Evolutionary conservation across 2,113 vertebrate genomes (phyloP), one percentile per base, ranked within the genome.

Genomic region (Hirundichthys speculiger): DNA sequence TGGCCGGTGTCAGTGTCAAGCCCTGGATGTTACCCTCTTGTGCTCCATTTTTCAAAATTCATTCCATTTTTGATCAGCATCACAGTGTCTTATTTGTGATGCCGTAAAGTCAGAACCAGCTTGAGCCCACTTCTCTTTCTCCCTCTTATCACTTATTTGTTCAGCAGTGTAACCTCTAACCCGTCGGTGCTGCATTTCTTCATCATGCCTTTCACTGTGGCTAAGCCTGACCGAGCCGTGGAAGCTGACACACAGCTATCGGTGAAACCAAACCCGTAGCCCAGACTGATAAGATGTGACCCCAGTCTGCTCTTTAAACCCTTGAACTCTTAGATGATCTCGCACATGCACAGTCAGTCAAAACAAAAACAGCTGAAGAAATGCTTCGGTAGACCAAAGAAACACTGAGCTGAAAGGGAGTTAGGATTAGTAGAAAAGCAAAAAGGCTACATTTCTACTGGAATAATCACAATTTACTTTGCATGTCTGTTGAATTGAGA

Each of bases 211-310:
- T 80, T 82, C 88, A 86, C 3, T 69, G 27, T 89, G 86, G 64
- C 91, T 87, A 46, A 78, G 73, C 73, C 89, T 38, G 70, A 78
- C 45, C 49, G 78, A 69, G 64, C 67, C 73, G 5, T 62, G 79
- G 79, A 91, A 89, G 74, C 88, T 24, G 80, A 90, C 75, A 76
- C 82, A 48, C 20, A 66, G 52, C 51, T 79, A 75, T 80, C 65
- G 46, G 13, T 71, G 73, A 64, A 84, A 83, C 79, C 85, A 76
- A 79, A 71, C 84, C 89, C 77, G 87, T 85, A 54, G 54, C 46
- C 24, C 63, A 34, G 21, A 30, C 73, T 65, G 91, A 91, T 91
- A 88, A 93, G 58, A 80, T 16, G 18, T n/a, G 20, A 81, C 74
- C 77, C n/a, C 55, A 49, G 64, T 60, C 75, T 87, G 83, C 88